These are phyloP conservation scores for Caenorhabditis becei DNA, from an alignment of 2,888 invertebrate genomes.

Conservation along the genomic window DNA sequence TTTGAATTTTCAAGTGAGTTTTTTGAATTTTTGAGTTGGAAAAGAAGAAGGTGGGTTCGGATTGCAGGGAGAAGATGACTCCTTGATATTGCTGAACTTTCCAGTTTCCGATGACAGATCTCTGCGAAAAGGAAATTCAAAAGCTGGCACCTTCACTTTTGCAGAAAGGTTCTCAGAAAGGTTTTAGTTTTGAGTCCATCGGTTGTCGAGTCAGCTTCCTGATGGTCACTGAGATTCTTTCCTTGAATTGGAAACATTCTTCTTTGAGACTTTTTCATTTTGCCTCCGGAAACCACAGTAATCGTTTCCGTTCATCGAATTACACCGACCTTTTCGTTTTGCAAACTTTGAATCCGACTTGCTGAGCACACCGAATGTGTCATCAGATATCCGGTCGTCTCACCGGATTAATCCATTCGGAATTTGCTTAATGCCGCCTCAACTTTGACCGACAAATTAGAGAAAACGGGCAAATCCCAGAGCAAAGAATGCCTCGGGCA, in stretches of 20 bases:
- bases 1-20: background rate
- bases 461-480: slow-evolving; percentile 8
- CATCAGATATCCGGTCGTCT: slow-evolving; percentile 31
- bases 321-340: too few relatives aligned
- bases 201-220: too few relatives aligned
- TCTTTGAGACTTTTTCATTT: background rate
- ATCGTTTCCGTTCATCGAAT: slow-evolving; percentile 33
- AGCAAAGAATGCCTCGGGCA: slow-evolving; percentile 1
- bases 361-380: slow-evolving; percentile 20
- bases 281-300: slow-evolving; percentile 2
- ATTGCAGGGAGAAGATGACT: too few relatives aligned
- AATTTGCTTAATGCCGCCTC: slow-evolving; percentile 10
- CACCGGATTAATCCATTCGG: slow-evolving; percentile 34
- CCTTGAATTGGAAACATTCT: background rate
- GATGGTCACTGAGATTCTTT: too few relatives aligned
- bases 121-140: too few relatives aligned
- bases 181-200: too few relatives aligned
- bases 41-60: background rate
- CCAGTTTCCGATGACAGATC: too few relatives aligned
- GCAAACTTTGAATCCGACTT: background rate
- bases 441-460: slow-evolving; percentile 34
- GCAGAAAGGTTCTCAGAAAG: too few relatives aligned
- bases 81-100: too few relatives aligned
- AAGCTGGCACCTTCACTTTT: too few relatives aligned
- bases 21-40: slow-evolving; percentile 7